A percentile compares a stretch with the other conserved stretches of the same genome.
Evolutionary conservation across 2,797 vertebrate species (phyloP).

Genomic region (Hyperoplus immaculatus): DNA sequence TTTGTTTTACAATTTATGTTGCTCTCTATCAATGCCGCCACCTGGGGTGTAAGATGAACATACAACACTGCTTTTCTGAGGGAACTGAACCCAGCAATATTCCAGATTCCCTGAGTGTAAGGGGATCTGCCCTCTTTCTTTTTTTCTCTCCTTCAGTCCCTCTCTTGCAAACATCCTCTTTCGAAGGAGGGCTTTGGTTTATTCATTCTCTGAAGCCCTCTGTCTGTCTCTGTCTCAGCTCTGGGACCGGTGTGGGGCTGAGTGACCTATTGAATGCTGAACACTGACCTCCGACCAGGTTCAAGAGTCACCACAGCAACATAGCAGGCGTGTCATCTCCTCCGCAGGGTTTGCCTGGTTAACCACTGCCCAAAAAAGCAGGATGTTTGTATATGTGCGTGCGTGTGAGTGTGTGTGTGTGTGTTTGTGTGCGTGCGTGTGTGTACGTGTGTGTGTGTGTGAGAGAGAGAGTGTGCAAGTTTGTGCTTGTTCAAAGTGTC

Average conservation of each 20-base stretch:
- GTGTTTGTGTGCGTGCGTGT: conserved; percentile 3
- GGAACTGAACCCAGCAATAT: conserved; percentile 21
- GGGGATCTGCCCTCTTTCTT: background rate
- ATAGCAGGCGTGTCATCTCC: conserved; percentile 59
- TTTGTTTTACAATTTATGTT: conserved; percentile 14
- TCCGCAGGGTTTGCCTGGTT: conserved; percentile 59
- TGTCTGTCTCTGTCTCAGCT: conserved; percentile 22
- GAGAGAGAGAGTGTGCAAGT: background rate
- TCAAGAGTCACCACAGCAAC: conserved; percentile 60
- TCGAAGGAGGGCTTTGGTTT: conserved; percentile 9
- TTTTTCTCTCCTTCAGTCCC: conserved; percentile 1
- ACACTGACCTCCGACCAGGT: conserved; percentile 67
- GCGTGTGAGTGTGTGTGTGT: conserved; percentile 17
- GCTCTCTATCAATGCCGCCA: conserved; percentile 5
- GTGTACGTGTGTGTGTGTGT: background rate
- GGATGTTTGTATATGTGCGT: conserved; percentile 40
- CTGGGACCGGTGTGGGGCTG: background rate
- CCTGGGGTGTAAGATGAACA: background rate
- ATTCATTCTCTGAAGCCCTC: conserved; percentile 13
- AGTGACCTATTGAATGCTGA: conserved; percentile 67
- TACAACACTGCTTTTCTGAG: conserved; percentile 7
- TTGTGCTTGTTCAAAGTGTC: conserved; percentile 25
- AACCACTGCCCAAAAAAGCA: conserved; percentile 61
- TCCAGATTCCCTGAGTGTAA: conserved; percentile 17
- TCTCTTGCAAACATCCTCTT: conserved; percentile 14